Conservation (phyloP, 2,888 invertebrate genomes). For the Acrobeloides nanus region DNA sequence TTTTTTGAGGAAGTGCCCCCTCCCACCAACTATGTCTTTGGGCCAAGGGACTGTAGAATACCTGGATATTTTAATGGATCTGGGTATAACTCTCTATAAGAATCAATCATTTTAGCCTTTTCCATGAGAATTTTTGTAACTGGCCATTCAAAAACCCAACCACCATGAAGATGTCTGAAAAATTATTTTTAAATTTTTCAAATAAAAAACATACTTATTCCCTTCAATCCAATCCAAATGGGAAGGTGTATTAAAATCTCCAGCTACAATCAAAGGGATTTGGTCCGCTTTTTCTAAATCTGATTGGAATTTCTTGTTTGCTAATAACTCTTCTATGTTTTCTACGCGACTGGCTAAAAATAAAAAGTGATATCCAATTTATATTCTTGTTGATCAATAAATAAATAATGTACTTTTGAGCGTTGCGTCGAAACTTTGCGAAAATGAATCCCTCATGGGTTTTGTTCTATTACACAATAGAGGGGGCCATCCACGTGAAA, state of each 20-base stretch:
- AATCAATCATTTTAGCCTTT: constrained; percentile 24
- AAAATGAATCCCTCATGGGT: no score
- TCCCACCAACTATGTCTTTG: no score
- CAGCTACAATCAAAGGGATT: constrained; percentile 27
- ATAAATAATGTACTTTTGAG: no score
- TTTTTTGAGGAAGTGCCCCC: no score
- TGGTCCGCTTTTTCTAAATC: constrained; percentile 9
- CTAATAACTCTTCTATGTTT: constrained; percentile 22
- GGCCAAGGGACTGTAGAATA: no score
- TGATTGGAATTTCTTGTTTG: constrained; percentile 12
- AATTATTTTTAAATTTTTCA: neutral
- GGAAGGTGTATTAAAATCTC: constrained; percentile 38
- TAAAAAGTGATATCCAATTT: no score
- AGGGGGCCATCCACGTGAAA: no score
- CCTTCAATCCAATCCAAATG: constrained; percentile 37
- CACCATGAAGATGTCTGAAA: constrained; percentile 27
- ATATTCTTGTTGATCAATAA: no score
- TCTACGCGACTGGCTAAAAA: constrained; percentile 18
- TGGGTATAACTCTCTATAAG: constrained; percentile 30
- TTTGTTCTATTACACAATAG: no score
- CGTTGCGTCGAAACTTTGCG: no score
- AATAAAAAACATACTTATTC: constrained; percentile 12
- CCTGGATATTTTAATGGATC: constrained; percentile 29
- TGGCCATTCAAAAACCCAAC: constrained; percentile 31
- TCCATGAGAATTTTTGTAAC: constrained; percentile 25